A percentile compares a stretch with the other conserved stretches of the same genome.
Conservation (phyloP, 1,140 invertebrate species). For the Pomacea maculata region DNA sequence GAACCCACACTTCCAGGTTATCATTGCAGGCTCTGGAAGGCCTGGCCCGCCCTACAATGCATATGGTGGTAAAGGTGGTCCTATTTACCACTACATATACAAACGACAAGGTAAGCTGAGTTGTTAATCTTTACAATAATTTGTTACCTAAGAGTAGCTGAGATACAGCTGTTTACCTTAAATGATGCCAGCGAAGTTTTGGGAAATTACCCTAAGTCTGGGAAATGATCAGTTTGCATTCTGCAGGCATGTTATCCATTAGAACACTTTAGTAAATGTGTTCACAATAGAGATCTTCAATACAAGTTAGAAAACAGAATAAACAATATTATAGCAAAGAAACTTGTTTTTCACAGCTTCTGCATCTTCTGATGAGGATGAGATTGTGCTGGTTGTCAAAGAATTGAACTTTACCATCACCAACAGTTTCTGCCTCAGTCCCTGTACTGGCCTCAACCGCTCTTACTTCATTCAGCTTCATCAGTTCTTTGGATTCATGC, state of each 20-base stretch:
- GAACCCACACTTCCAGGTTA: constrained; percentile 9
- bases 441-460: constrained; percentile 26
- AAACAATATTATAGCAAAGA: too few relatives aligned
- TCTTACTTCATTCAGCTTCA: constrained; percentile 28
- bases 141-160: neutral
- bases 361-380: neutral
- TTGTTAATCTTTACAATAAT: neutral
- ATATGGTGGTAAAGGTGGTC: neutral
- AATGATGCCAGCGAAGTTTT: neutral
- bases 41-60: neutral
- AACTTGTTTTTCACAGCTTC: neutral
- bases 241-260: neutral
- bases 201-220: too few relatives aligned
- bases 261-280: too few relatives aligned
- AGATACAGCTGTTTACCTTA: neutral
- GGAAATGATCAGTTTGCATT: neutral
- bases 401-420: constrained; percentile 32
- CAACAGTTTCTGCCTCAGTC: constrained; percentile 12
- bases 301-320: too few relatives aligned
- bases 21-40: constrained; percentile 7
- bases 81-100: constrained; percentile 11
- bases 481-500: constrained; percentile 29
- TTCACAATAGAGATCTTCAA: too few relatives aligned
- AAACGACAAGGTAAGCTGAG: constrained; percentile 3
- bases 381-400: constrained; percentile 27